Conservation (phyloP, 1,140 invertebrate genomes). For the Papilio machaon region DNA sequence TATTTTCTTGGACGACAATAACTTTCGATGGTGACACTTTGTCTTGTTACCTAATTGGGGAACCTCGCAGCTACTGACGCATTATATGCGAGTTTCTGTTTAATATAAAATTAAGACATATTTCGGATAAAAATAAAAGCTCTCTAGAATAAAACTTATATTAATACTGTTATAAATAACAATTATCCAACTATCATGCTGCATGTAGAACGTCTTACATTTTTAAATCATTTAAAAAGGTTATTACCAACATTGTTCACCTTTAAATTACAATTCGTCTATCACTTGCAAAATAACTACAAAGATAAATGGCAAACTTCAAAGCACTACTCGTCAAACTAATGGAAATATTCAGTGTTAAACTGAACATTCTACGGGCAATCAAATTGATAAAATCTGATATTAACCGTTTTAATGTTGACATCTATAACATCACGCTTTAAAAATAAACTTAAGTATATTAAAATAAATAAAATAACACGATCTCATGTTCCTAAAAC, state of each 20-base stretch:
- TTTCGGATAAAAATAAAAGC: too few species aligned
- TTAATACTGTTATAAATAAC: too few species aligned
- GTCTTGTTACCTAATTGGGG: slow-evolving; percentile 11
- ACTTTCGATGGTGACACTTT: slow-evolving; percentile 20
- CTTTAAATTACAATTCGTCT: background rate
- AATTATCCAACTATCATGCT: too few species aligned
- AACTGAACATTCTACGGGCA: too few species aligned
- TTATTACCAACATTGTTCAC: background rate
- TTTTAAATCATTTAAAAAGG: background rate
- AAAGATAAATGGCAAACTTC: background rate
- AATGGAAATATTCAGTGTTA: too few species aligned
- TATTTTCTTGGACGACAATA: slow-evolving; percentile 17
- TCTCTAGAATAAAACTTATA: too few species aligned
- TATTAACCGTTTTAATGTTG: too few species aligned
- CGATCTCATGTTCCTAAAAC: background rate
- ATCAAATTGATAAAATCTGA: too few species aligned
- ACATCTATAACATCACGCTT: too few species aligned
- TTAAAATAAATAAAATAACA: background rate
- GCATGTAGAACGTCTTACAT: background rate
- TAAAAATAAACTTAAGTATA: too few species aligned
- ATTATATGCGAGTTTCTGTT: background rate
- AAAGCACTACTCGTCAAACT: slow-evolving; percentile 9
- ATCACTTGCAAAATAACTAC: background rate
- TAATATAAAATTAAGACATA: background rate
- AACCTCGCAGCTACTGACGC: background rate